Base-by-base conservation (phyloP, 1,140 invertebrate species). In the Heliothis virescens region DNA sequence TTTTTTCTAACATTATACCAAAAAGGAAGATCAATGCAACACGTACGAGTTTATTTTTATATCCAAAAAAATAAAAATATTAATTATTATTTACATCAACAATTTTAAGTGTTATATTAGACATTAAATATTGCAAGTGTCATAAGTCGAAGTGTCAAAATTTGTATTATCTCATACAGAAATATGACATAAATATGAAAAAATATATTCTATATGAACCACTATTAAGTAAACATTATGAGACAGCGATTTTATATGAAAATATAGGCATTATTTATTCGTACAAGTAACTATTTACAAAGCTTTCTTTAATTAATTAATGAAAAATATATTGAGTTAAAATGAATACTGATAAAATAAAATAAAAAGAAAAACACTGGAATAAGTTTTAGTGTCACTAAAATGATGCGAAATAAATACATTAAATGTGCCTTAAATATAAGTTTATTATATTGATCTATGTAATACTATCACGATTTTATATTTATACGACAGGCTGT, bases 161-260 rank as follows among this genome's bases (percentile, higher is more conserved):
- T 83, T 87, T 87, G 69, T 84, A 62, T 29, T 62, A 71, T 71
- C 21, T 18, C 69, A 34, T 60, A 29, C 79, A 41, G 77, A 60
- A 79, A 69, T 79, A 77, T 83, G 84, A 89, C 80, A 83, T 90
- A 91, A 88, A 89, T 90, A 92, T 91, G 90, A 92, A 93, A 93
- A 93, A 91, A 90, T 90, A 90, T 88, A 88, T 86, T 89, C 85
- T 88, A 88, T 88, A 76, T 87, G 83, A 90, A 86, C 73, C 67
- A 71, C 80, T 86, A 90, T 86, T 86, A 65, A 65, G 60, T 65
- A 65, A 65, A 34, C 48, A 63, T 86, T 85, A 63, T 67, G 85
- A 90, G 87, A 89, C 81, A 92, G 87, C 89, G 67, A 87, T 89
- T 86, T 87, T 84, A 86, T 92, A 93, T 79, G 92, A 92, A 93